Conservation (phyloP, 2,888 invertebrate genomes). For the Metallyticus violacea region DNA sequence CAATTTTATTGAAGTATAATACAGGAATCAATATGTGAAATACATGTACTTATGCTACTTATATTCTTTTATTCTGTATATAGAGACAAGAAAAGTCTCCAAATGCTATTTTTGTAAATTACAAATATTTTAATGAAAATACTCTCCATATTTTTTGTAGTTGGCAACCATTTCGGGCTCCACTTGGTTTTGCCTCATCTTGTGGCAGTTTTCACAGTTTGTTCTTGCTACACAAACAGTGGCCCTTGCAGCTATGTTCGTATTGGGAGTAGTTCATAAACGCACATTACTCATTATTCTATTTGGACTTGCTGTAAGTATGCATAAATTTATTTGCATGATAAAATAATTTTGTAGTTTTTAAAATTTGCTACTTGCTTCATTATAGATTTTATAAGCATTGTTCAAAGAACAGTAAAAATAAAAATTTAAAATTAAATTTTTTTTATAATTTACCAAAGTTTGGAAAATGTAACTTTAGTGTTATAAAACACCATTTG, state of each 20-base stretch:
- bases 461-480: no score
- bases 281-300: conserved; percentile 45
- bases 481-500: no score
- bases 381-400: no score
- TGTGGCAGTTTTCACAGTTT: conserved; percentile 83
- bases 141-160: conserved; percentile 38
- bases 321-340: neutral
- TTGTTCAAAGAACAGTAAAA: no score
- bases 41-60: no score
- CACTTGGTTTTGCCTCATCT: conserved; percentile 52
- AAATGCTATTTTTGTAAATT: no score
- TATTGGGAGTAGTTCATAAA: conserved; percentile 45
- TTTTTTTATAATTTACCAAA: no score
- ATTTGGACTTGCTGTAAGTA: conserved; percentile 48
- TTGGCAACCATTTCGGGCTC: conserved; percentile 38
- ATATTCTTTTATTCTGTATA: no score
- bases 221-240: conserved; percentile 73
- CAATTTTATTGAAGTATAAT: no score
- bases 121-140: neutral
- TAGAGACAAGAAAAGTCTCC: no score
- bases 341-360: neutral
- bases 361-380: neutral
- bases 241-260: conserved; percentile 67
- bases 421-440: no score
- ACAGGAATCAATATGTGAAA: no score